A percentile compares a stretch with the other conserved stretches of the same genome.
Evolutionary conservation across 2,797 vertebrate species (phyloP).

Genomic region (Sebastiscus albofasciatus): DNA sequence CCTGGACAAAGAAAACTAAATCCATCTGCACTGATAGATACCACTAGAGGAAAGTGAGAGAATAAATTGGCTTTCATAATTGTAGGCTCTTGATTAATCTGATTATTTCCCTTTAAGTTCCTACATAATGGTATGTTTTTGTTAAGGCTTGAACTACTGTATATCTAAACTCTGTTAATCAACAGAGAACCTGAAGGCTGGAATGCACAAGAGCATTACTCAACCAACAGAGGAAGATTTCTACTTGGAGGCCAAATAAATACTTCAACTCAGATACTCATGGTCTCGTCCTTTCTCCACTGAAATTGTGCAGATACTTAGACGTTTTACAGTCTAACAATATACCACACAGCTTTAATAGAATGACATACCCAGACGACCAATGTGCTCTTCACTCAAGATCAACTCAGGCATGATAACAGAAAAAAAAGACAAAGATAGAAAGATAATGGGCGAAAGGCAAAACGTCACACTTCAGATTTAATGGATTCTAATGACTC

Average conservation of each 20-base stretch:
- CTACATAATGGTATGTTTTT: neutral
- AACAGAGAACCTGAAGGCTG: neutral
- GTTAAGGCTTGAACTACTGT: neutral
- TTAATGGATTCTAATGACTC: slow-evolving; percentile 74
- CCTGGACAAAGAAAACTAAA: neutral
- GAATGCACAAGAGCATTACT: slow-evolving; percentile 5
- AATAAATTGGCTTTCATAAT: neutral
- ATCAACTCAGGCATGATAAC: slow-evolving; percentile 18
- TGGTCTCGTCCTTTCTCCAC: neutral
- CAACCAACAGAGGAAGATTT: neutral
- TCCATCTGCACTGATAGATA: neutral
- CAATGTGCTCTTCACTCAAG: slow-evolving; percentile 8
- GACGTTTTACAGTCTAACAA: neutral
- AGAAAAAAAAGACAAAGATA: slow-evolving; percentile 18
- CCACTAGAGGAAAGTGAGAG: neutral
- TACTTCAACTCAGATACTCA: neutral
- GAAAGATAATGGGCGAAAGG: slow-evolving; percentile 50
- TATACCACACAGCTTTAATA: neutral
- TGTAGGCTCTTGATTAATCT: neutral
- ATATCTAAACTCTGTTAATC: neutral
- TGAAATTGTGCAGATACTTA: neutral
- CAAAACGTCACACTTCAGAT: slow-evolving; percentile 62
- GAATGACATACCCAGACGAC: slow-evolving; percentile 8
- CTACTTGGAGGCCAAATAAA: slow-evolving; percentile 2
- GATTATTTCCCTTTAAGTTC: neutral